These are phyloP conservation scores for Speoplatyrhinus poulsoni DNA, from an alignment of 2,113 vertebrate genomes.

Conservation along the genomic window DNA sequence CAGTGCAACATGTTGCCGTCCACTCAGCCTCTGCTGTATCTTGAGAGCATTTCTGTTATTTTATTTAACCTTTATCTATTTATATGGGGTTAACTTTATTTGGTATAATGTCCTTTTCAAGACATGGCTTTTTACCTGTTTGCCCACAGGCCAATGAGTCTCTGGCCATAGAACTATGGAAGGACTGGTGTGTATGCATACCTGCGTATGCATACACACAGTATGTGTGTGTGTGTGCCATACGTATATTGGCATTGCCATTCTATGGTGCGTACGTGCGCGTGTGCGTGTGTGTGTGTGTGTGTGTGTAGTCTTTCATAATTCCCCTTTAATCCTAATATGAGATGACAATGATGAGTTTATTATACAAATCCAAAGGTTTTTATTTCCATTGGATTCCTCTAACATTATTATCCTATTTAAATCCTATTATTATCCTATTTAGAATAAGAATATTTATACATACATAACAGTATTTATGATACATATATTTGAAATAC, in stretches of 20 bases:
- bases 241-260: not conserved
- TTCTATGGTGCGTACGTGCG: not conserved
- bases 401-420: slow-evolving; percentile 14
- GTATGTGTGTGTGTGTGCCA: not conserved
- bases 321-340: slow-evolving; percentile 41
- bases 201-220: not conserved
- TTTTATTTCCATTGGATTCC: slow-evolving; percentile 34
- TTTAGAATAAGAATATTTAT: not conserved
- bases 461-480: too few relatives aligned
- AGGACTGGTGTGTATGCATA: not conserved
- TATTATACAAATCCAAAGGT: slow-evolving; percentile 24
- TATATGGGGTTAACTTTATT: slow-evolving; percentile 51
- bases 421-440: not conserved
- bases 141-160: slow-evolving; percentile 32
- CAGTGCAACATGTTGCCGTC: slow-evolving; percentile 51
- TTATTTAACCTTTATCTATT: slow-evolving; percentile 61
- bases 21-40: slow-evolving; percentile 39
- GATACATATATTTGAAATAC: too few relatives aligned
- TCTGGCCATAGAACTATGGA: not conserved
- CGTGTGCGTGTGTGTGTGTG: not conserved
- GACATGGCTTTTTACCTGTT: slow-evolving; percentile 40
- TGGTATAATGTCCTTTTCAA: slow-evolving; percentile 59
- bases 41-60: slow-evolving; percentile 58
- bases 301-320: slow-evolving; percentile 45
- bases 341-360: slow-evolving; percentile 29